A percentile compares a stretch with the other conserved stretches of the same genome.
Conservation (phyloP, 1,140 invertebrate species). For the Conus betulinus region DNA sequence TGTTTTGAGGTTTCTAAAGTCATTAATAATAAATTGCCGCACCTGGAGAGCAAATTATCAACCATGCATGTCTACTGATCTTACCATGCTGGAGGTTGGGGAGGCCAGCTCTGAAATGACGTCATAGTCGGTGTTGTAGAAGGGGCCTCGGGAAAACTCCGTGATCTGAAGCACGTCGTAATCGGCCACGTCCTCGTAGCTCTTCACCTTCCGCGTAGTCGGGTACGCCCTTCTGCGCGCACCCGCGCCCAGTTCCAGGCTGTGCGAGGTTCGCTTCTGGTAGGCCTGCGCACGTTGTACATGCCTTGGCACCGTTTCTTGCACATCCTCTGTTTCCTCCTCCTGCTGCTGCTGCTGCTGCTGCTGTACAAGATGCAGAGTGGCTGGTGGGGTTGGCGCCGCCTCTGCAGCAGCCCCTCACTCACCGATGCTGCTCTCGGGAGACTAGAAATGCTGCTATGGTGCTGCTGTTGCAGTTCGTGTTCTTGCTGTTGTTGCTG, state of each 20-base stretch:
- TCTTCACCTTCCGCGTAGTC: conserved; percentile 60
- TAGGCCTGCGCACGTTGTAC: conserved; percentile 23
- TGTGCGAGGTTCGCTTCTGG: conserved; percentile 49
- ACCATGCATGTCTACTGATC: too few species aligned
- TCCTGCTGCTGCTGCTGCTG: neutral
- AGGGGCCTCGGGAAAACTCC: conserved; percentile 69
- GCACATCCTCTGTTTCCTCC: neutral
- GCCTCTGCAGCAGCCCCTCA: neutral
- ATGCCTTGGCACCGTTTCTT: neutral
- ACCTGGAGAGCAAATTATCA: neutral
- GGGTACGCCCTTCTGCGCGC: conserved; percentile 23
- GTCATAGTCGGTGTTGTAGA: conserved; percentile 68
- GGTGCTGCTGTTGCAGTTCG: neutral
- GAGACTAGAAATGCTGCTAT: neutral
- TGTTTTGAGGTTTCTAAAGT: too few species aligned
- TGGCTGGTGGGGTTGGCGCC: neutral
- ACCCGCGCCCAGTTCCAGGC: conserved; percentile 49
- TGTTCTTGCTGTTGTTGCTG: neutral
- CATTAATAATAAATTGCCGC: too few species aligned
- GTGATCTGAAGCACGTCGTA: conserved; percentile 71
- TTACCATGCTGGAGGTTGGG: conserved; percentile 63
- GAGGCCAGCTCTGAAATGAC: conserved; percentile 64
- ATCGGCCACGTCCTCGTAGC: conserved; percentile 68
- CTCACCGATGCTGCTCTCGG: neutral
- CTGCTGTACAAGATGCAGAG: neutral